Evolutionary conservation across 2,113 vertebrate species (phyloP).

Genomic region (Raja brachyura): DNA sequence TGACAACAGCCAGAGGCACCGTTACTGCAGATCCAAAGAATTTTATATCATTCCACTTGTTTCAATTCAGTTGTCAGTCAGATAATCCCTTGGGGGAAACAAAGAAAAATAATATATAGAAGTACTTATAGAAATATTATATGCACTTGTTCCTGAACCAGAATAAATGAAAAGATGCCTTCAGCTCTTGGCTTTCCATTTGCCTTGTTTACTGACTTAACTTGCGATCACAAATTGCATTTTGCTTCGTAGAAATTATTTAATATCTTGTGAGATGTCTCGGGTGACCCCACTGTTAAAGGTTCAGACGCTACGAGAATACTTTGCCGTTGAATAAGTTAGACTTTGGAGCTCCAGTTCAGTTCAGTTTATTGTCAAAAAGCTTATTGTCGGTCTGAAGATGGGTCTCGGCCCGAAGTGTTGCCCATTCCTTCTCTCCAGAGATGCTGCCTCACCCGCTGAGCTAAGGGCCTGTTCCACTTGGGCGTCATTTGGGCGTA

Average conservation of each 20-base stretch:
- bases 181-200: background rate
- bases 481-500: too few species aligned
- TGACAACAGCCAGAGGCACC: background rate
- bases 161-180: background rate
- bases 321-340: background rate
- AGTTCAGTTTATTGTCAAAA: too few species aligned
- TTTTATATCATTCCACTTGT: background rate
- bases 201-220: background rate
- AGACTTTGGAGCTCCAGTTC: too few species aligned
- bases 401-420: too few species aligned
- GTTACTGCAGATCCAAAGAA: background rate
- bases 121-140: conserved; percentile 8
- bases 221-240: background rate
- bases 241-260: background rate
- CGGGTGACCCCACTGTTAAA: background rate
- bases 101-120: background rate
- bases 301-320: background rate
- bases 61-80: background rate
- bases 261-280: background rate
- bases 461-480: too few species aligned
- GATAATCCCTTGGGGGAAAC: background rate
- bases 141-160: background rate
- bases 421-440: too few species aligned
- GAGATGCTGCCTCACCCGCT: too few species aligned
- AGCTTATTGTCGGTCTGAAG: too few species aligned